Percentiles rank a stretch among this genome's conserved stretches.
These are phyloP conservation scores for Peromyscus melanophrys DNA, from an alignment of 2,797 vertebrate genomes.

Conservation along the genomic window DNA sequence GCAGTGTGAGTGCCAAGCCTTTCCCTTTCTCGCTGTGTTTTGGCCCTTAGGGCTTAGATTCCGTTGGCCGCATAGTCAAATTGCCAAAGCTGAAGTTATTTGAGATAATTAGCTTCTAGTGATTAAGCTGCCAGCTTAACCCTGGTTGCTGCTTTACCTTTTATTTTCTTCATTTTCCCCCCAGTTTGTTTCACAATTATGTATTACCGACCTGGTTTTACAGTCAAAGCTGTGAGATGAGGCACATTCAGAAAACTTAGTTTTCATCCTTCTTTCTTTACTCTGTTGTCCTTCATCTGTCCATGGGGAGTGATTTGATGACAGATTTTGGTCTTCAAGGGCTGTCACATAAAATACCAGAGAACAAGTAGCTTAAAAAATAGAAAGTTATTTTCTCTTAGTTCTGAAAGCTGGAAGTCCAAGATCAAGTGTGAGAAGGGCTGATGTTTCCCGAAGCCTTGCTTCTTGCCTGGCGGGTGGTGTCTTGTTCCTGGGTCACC, in stretches of 20 bases:
- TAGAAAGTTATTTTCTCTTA: not conserved
- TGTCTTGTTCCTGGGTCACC: not conserved
- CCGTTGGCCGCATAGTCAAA: not conserved
- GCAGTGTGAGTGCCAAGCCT: not conserved
- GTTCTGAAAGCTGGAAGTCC: not conserved
- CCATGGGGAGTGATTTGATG: not conserved
- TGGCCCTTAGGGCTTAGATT: not conserved
- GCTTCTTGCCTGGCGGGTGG: not conserved
- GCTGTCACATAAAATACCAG: not conserved
- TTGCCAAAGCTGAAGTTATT: constrained; percentile 30
- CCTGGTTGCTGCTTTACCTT: not conserved
- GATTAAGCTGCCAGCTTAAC: not conserved
- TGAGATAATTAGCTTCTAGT: not conserved
- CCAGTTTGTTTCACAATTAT: not conserved
- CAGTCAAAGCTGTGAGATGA: constrained; percentile 8
- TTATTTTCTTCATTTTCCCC: not conserved
- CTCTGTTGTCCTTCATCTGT: not conserved
- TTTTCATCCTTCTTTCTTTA: not conserved
- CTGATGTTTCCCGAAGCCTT: not conserved
- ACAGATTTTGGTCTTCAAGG: not conserved
- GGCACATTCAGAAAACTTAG: not conserved
- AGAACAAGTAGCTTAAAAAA: not conserved
- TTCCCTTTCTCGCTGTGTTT: not conserved
- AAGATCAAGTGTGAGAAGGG: not conserved
- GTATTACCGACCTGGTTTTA: not conserved